Evolutionary conservation across 2,888 invertebrate genomes (phyloP).

Genomic region (Deilephila porcellus): DNA sequence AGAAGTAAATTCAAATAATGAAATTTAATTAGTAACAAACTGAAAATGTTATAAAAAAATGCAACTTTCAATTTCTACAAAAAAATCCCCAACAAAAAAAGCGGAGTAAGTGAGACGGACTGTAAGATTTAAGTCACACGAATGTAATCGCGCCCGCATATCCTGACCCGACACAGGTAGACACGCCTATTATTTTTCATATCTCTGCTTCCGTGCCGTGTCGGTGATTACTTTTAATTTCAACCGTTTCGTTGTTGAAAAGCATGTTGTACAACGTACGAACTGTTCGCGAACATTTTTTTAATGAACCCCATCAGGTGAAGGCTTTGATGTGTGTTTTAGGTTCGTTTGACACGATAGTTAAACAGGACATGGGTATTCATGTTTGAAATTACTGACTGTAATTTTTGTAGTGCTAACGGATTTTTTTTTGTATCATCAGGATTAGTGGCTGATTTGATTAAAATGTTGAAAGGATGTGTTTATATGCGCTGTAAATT

Average conservation of each 20-base stretch:
- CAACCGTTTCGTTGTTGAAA: slow-evolving; percentile 66
- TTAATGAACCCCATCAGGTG: slow-evolving; percentile 66
- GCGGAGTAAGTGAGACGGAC: slow-evolving; percentile 23
- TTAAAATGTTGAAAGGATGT: background rate
- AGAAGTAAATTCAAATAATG: background rate
- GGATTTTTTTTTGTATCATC: slow-evolving; percentile 1
- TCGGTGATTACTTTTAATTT: slow-evolving; percentile 77
- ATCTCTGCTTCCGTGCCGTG: slow-evolving; percentile 68
- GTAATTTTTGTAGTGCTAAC: slow-evolving; percentile 12
- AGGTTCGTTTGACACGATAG: slow-evolving; percentile 55
- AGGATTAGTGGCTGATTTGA: background rate
- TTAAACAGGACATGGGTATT: slow-evolving; percentile 40
- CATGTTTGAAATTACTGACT: slow-evolving; percentile 23
- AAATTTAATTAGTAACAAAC: background rate
- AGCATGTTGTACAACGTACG: slow-evolving; percentile 67
- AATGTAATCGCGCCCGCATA: slow-evolving; percentile 61
- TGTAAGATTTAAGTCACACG: slow-evolving; percentile 56
- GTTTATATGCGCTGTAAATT: background rate
- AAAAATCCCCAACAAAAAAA: slow-evolving; percentile 25
- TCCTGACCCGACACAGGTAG: slow-evolving; percentile 57
- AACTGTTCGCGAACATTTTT: slow-evolving; percentile 65
- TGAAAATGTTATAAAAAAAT: background rate
- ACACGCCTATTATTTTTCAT: slow-evolving; percentile 73
- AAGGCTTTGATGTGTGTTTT: slow-evolving; percentile 63
- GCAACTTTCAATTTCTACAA: slow-evolving; percentile 31